phyloP scores from a whole-genome alignment of 2,113 vertebrate species.

The Dascyllus trimaculatus region DNA sequence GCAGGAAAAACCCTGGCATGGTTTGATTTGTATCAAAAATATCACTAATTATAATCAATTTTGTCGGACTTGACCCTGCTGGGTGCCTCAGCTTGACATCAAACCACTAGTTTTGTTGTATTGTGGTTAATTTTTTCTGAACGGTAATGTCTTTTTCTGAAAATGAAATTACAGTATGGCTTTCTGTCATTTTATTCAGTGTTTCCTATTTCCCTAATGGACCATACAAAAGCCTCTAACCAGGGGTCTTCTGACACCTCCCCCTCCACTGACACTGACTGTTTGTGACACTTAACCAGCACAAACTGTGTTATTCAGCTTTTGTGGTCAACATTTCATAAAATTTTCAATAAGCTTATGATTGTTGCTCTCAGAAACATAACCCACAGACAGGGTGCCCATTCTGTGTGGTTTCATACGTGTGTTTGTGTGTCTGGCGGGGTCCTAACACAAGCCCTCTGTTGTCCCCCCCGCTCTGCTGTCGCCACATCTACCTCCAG shows the following conservation, averaged over 20 bases:
- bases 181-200: too few relatives aligned
- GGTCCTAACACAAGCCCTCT: constrained; percentile 59
- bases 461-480: constrained; percentile 51
- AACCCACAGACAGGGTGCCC: constrained; percentile 25
- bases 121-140: neutral
- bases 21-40: too few relatives aligned
- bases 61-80: accelerated
- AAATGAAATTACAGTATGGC: too few relatives aligned
- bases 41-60: neutral
- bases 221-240: neutral
- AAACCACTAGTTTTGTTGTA: neutral
- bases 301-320: constrained; percentile 17
- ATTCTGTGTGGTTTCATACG: constrained; percentile 19
- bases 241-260: neutral
- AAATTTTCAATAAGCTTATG: constrained; percentile 27
- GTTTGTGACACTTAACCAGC: constrained; percentile 6
- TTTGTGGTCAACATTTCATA: constrained; percentile 28
- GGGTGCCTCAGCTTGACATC: neutral
- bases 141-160: neutral
- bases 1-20: too few relatives aligned
- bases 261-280: neutral
- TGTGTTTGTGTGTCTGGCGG: constrained; percentile 11
- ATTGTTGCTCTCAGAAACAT: constrained; percentile 41
- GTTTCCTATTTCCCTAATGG: neutral
- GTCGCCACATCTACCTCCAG: constrained; percentile 67